These are phyloP conservation scores for Hydrozoanthus tunicans DNA, from an alignment of 64 coral and sea anemone genomes.

Conservation along the genomic window DNA sequence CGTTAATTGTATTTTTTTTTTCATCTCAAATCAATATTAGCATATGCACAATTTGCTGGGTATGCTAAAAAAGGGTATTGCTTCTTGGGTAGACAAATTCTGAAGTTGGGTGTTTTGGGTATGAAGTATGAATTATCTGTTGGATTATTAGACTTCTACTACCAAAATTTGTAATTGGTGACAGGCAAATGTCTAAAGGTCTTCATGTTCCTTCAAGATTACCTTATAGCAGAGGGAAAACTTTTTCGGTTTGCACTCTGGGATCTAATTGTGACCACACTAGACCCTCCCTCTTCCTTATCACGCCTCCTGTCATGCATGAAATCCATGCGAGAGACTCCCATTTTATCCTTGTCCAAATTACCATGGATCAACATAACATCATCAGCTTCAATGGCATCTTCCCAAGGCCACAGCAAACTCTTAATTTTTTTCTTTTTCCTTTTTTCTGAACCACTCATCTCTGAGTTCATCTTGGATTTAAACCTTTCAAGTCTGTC, in stretches of 20 bases:
- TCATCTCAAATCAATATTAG: no score
- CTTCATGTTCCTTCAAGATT: neutral
- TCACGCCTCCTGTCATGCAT: slow-evolving; percentile 27
- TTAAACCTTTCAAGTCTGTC: slow-evolving; percentile 6
- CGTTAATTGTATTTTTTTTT: no score
- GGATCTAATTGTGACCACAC: neutral
- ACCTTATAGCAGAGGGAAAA: slow-evolving; percentile 4
- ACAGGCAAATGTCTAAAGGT: neutral
- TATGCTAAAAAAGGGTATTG: neutral
- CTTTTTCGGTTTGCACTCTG: neutral
- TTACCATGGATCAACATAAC: slow-evolving; percentile 32
- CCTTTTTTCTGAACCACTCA: neutral
- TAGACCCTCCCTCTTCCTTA: neutral
- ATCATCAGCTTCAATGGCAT: slow-evolving; percentile 73
- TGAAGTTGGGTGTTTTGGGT: neutral
- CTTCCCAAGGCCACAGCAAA: slow-evolving; percentile 85
- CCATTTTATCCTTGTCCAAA: slow-evolving; percentile 31
- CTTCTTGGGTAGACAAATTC: neutral
- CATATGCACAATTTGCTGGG: no score
- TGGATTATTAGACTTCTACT: neutral
- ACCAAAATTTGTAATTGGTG: neutral
- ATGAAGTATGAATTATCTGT: neutral
- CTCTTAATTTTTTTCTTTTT: slow-evolving; percentile 56
- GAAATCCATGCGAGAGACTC: slow-evolving; percentile 35
- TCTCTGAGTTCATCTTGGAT: neutral